Percentiles rank a stretch among this genome's conserved stretches.
These are phyloP conservation scores for Esperia sulphurella DNA, from an alignment of 2,888 invertebrate species.

Conservation along the genomic window DNA sequence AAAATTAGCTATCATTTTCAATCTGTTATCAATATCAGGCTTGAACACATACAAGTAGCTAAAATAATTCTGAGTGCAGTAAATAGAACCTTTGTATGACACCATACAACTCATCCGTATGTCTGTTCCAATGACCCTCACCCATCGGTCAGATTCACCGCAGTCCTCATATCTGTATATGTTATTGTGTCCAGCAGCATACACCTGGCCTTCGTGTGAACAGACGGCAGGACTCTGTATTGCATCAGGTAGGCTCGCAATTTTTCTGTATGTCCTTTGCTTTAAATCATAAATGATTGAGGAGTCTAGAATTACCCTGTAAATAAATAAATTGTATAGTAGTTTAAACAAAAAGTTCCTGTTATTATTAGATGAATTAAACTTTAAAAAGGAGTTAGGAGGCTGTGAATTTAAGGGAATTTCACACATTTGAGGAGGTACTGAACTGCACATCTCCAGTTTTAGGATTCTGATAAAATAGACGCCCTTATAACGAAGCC, in stretches of 20 bases:
- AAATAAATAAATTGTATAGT: constrained; percentile 21
- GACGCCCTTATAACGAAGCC: no score
- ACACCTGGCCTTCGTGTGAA: constrained; percentile 42
- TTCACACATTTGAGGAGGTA: no score
- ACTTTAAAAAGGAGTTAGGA: no score
- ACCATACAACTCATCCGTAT: constrained; percentile 44
- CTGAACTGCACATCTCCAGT: no score
- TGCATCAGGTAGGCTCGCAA: constrained; percentile 52
- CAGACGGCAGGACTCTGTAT: constrained; percentile 62
- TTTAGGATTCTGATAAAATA: no score
- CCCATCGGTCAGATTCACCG: constrained; percentile 41
- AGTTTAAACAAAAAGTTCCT: no score
- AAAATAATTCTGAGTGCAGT: constrained; percentile 57
- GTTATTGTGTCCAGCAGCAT: constrained; percentile 47
- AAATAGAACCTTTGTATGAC: constrained; percentile 53
- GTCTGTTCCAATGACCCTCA: constrained; percentile 29
- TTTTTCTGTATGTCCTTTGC: constrained; percentile 38
- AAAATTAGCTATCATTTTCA: constrained; percentile 40
- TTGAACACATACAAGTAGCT: constrained; percentile 49
- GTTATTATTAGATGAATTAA: no score
- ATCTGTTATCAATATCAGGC: constrained; percentile 36
- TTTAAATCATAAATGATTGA: constrained; percentile 54
- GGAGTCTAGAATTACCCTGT: constrained; percentile 53
- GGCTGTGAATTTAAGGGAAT: no score
- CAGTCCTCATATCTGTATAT: constrained; percentile 49